Evolutionary conservation across 2,888 invertebrate genomes (phyloP).

Genomic region (Candidula unifasciata): DNA sequence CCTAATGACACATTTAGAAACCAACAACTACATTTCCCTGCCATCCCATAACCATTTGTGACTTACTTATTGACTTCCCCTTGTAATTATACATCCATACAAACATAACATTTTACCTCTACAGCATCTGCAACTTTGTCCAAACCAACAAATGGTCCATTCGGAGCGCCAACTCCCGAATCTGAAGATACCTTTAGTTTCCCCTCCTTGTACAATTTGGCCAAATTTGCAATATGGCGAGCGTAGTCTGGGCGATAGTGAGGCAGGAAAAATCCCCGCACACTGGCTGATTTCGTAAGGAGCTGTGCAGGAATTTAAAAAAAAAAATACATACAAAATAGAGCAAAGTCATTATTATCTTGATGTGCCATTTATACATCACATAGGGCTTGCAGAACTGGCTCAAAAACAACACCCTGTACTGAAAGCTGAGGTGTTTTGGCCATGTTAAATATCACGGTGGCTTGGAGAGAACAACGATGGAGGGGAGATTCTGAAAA

Average conservation of each 20-base stretch:
- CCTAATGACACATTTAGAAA: too few species aligned
- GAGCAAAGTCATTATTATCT: too few species aligned
- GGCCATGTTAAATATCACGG: too few species aligned
- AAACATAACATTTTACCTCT: constrained; percentile 60
- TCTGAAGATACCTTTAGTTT: constrained; percentile 67
- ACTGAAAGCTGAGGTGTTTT: too few species aligned
- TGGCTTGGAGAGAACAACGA: too few species aligned
- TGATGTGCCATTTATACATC: too few species aligned
- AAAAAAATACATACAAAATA: background rate
- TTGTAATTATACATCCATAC: background rate
- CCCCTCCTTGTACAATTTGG: constrained; percentile 58
- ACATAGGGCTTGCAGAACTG: too few species aligned
- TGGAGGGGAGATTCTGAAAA: too few species aligned
- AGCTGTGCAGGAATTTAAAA: constrained; percentile 57
- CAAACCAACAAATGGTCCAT: constrained; percentile 69
- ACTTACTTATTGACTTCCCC: too few species aligned
- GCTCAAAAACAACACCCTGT: too few species aligned
- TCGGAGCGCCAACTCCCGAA: constrained; percentile 60
- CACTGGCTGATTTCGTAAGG: constrained; percentile 70
- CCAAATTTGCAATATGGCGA: constrained; percentile 62
- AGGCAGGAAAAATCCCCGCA: constrained; percentile 72
- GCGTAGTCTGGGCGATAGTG: constrained; percentile 62
- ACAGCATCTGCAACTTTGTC: constrained; percentile 71
- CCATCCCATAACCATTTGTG: too few species aligned
- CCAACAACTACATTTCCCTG: too few species aligned